Percentiles rank a stretch among this genome's conserved stretches.
Conservation (phyloP, 2,797 vertebrate species). For the Hoplostethus mediterraneus region DNA sequence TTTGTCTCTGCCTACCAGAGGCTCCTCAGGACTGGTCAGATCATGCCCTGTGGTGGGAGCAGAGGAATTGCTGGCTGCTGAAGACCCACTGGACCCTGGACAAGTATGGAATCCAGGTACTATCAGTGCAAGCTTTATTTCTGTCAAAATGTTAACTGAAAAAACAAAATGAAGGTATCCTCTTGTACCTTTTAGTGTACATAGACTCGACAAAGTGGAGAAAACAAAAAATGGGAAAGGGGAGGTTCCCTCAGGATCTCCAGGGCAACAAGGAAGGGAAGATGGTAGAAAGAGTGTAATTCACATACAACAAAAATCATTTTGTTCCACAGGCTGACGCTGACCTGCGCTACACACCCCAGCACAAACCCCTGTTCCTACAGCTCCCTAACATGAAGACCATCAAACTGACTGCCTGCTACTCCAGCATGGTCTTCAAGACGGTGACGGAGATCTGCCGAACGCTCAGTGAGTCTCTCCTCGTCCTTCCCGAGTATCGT, state of each 20-base stretch:
- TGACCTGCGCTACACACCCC: constrained; percentile 91
- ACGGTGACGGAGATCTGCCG: constrained; percentile 93
- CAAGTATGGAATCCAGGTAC: constrained; percentile 91
- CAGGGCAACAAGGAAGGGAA: neutral
- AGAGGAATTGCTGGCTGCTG: constrained; percentile 94
- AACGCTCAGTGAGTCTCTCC: constrained; percentile 93
- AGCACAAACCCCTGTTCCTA: constrained; percentile 92
- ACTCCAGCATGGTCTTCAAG: constrained; percentile 93
- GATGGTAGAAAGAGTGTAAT: neutral
- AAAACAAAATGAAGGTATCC: no score
- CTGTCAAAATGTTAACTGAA: neutral
- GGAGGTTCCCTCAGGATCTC: no score
- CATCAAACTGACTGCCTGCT: constrained; percentile 90
- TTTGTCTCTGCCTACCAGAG: constrained; percentile 75
- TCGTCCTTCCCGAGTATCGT: no score
- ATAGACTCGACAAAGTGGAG: neutral
- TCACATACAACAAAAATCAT: neutral
- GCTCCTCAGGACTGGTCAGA: constrained; percentile 95
- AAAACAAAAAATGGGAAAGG: neutral
- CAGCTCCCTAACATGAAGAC: constrained; percentile 95
- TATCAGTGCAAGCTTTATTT: neutral
- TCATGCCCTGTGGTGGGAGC: constrained; percentile 97
- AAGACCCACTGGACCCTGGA: constrained; percentile 98
- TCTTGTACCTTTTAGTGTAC: neutral
- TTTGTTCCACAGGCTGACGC: constrained; percentile 89